phyloP scores from a whole-genome alignment of 92 coral and sea anemone genomes.

The Porites cylindrica region DNA sequence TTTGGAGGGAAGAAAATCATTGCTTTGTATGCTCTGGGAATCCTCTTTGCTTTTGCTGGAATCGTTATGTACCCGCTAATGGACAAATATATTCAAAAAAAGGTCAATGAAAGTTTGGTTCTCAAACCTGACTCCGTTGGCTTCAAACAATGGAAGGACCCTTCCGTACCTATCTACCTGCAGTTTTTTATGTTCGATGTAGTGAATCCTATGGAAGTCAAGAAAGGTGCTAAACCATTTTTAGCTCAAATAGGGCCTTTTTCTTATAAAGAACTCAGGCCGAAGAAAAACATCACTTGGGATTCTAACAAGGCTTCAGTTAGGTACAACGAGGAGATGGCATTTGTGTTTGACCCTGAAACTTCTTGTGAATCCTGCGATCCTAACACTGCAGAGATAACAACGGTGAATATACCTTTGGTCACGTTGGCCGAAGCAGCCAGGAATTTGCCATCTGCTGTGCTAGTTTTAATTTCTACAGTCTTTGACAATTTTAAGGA shows the following conservation, averaged over 20 bases:
- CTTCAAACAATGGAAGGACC: slow-evolving; percentile 81
- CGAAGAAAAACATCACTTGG: slow-evolving; percentile 86
- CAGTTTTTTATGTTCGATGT: slow-evolving; percentile 81
- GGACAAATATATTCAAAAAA: slow-evolving; percentile 75
- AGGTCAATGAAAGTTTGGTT: slow-evolving; percentile 74
- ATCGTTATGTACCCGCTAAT: slow-evolving; percentile 69
- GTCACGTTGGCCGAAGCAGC: slow-evolving; percentile 75
- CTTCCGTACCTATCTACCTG: slow-evolving; percentile 81
- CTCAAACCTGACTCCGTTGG: slow-evolving; percentile 77
- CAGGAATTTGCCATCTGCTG: slow-evolving; percentile 44
- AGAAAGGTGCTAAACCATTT: slow-evolving; percentile 61
- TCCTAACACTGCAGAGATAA: slow-evolving; percentile 63
- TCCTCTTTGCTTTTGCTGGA: slow-evolving; percentile 67
- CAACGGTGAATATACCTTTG: slow-evolving; percentile 82
- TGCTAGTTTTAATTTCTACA: slow-evolving; percentile 14
- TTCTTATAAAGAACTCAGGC: slow-evolving; percentile 85
- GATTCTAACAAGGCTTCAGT: slow-evolving; percentile 66
- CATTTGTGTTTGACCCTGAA: slow-evolving; percentile 80
- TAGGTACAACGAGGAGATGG: slow-evolving; percentile 82
- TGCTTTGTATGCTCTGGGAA: slow-evolving; percentile 74
- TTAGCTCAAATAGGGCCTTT: slow-evolving; percentile 89
- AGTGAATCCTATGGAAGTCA: slow-evolving; percentile 67
- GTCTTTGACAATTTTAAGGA: slow-evolving; percentile 64
- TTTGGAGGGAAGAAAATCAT: slow-evolving; percentile 81
- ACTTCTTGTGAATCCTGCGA: slow-evolving; percentile 84